Base-by-base conservation (phyloP, 2,888 invertebrate genomes). In the Melinaea marsaeus region DNA sequence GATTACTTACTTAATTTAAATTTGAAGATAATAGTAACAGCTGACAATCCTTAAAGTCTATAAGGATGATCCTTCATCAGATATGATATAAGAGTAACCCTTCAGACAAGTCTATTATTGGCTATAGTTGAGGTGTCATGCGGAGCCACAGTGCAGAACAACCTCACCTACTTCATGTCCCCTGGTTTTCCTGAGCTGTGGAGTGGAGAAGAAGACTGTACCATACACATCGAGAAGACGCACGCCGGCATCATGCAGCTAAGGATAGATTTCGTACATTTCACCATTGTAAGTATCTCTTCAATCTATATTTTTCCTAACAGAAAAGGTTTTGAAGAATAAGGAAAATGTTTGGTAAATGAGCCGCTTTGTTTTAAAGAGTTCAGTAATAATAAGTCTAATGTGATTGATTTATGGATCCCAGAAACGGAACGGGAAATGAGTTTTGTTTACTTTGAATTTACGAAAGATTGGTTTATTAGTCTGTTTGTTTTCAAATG, bases 131-230 rank as follows among this genome's bases (percentile, higher is more conserved):
- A 95, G 72, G 93, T 94, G 66, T 93, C 93, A 57, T 96, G 96
- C 83, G 94, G 94, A 37, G 93, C 93, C 54, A 92, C 93, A 67
- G 93, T 95, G 48, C 91, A 91, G 79, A 95, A 95, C 86, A 96
- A 96, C 84, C 90, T 95, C 63, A 96, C 96, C 0, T 96, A 96
- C 84, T 94, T 96, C 81, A 93, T 94, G 74, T 96, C 95, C 48
- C 96, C 96, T 0, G 93, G 93, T 68, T 96, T 96, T 84, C 96
- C 96, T 2, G 95, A 95, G 74, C 91, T 95, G 65, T 94, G 95
- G 86, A 89, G 88, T 57, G 93, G 93, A 51, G 92, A 94, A 70
- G 90, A 92, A 65, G 92, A 93, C 70, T 97, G 97, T 81, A 90
- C 92, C 66, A 84, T 97, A 59, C 93, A 92, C 69, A 93, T 97